phyloP scores from a whole-genome alignment of 1,140 invertebrate genomes.

The Diachasmimorpha longicaudata region DNA sequence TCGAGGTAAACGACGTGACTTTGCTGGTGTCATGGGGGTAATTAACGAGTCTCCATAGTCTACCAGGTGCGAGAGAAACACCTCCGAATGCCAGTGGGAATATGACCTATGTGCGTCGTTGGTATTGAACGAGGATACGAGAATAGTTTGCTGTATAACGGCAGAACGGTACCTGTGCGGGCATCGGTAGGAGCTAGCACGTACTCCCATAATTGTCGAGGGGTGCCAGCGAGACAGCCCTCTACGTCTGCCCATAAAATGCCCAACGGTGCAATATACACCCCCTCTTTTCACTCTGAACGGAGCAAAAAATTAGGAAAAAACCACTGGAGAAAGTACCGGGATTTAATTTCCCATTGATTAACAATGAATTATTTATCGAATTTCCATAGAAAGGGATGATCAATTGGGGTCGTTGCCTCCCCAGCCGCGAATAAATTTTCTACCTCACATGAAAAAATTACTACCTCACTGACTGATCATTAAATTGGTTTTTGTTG shows the following conservation, averaged over 20 bases:
- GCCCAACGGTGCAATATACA: slow-evolving; percentile 32
- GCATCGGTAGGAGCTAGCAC: slow-evolving; percentile 40
- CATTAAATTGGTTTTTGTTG: slow-evolving; percentile 28
- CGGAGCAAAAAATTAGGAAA: not conserved
- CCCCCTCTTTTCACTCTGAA: not conserved
- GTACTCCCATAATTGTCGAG: slow-evolving; percentile 41
- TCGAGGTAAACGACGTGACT: slow-evolving; percentile 41
- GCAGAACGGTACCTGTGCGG: slow-evolving; percentile 27
- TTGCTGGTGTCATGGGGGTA: slow-evolving; percentile 41
- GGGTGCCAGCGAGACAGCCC: slow-evolving; percentile 39
- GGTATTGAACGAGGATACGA: slow-evolving; percentile 26
- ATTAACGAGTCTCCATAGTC: slow-evolving; percentile 45
- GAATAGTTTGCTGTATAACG: not conserved
- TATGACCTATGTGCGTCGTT: slow-evolving; percentile 10
- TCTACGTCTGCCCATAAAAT: slow-evolving; percentile 42
- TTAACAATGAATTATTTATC: too few species aligned
- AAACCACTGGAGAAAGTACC: not conserved
- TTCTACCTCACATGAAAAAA: too few species aligned
- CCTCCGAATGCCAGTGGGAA: not conserved
- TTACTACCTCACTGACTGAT: not conserved
- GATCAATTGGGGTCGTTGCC: too few species aligned
- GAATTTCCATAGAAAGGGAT: too few species aligned
- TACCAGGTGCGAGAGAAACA: not conserved
- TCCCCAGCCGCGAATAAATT: too few species aligned
- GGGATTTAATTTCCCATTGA: not conserved